Evolutionary conservation across 2,888 invertebrate species (phyloP).

Genomic region (Acleris laterana): DNA sequence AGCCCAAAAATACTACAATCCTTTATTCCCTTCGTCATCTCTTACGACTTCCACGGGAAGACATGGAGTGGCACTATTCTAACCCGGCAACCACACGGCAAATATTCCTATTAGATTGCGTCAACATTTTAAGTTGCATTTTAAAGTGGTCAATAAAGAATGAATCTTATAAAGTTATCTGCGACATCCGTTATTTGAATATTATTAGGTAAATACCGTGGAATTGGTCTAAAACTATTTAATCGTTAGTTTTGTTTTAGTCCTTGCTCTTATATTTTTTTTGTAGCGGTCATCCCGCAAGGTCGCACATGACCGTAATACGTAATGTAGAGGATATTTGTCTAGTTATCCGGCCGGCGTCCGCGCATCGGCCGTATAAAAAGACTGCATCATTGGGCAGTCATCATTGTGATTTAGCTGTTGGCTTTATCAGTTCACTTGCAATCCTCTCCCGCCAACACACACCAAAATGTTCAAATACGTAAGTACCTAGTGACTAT

Average conservation of each 20-base stretch:
- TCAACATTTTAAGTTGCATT: no score
- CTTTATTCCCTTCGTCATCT: no score
- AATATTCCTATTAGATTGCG: no score
- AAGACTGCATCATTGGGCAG: conserved; percentile 40
- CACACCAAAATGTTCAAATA: conserved; percentile 77
- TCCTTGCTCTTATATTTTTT: conserved; percentile 64
- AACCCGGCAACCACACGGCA: no score
- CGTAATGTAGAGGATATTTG: conserved; percentile 68
- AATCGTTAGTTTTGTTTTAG: conserved; percentile 31
- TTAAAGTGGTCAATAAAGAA: no score
- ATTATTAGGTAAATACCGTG: conserved; percentile 21
- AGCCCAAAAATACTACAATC: no score
- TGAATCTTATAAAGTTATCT: no score
- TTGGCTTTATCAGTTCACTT: conserved; percentile 36
- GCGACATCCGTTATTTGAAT: conserved; percentile 1
- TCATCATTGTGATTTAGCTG: conserved; percentile 45
- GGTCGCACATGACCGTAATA: conserved; percentile 70
- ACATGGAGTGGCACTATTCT: no score
- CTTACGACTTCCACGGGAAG: no score
- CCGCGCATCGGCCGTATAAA: conserved; percentile 49
- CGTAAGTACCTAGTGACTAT: conserved; percentile 57
- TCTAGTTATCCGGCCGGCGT: conserved; percentile 64
- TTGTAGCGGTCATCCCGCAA: conserved; percentile 56
- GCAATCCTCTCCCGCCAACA: conserved; percentile 42
- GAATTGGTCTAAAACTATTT: conserved; percentile 32